Evolutionary conservation across 2,888 invertebrate species (phyloP), one percentile per base, ranked within the genome.

Genomic region (Bursaphelenchus okinawaensis): DNA sequence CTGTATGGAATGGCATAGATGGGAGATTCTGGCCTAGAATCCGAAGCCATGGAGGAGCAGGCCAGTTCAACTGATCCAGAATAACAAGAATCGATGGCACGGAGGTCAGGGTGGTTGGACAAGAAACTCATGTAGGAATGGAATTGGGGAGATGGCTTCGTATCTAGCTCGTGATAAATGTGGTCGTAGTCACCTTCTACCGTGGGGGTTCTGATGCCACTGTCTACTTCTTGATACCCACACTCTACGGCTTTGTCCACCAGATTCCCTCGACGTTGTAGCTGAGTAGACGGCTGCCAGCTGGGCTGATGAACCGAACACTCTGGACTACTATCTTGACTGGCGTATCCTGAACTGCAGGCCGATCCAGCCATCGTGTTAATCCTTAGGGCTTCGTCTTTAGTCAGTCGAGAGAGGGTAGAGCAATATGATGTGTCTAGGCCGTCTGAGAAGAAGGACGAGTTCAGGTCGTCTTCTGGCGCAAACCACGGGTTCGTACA

Each of bases 281-380:
- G n/a, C 27, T 68, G 67, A 19, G 58, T 31, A 6, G 68, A 69
- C 24, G 70, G 73, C 31, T 74, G 71, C 71, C 71, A 71, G 31
- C 69, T 62, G 16, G 71, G 71, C 12, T 65, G 62, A 54, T 71
- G 71, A 19, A 75, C 71, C 7, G 73, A 74, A 52, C 73, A 54
- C 57, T 71, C 71, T 28, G 71, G 71, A 29, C 70, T 70, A 31
- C 28, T 57, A 51, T 57, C 58, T 16, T 57, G 23, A 28, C 62
- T 26, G 12, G 63, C 71, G 52, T 71, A 71, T 7, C 71, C 71
- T 20, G 70, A 71, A 52, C 56, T 56, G 26, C 69, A 71, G 16
- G 71, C 61, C n/a, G 71, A 71, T 27, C 62, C 71, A 51, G 62
- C 73, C 51, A 71, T 55, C 55, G 58, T 70, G 22, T 71, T 75